phyloP scores from a whole-genome alignment of 2,113 vertebrate species.

The Lagopus leucura region DNA sequence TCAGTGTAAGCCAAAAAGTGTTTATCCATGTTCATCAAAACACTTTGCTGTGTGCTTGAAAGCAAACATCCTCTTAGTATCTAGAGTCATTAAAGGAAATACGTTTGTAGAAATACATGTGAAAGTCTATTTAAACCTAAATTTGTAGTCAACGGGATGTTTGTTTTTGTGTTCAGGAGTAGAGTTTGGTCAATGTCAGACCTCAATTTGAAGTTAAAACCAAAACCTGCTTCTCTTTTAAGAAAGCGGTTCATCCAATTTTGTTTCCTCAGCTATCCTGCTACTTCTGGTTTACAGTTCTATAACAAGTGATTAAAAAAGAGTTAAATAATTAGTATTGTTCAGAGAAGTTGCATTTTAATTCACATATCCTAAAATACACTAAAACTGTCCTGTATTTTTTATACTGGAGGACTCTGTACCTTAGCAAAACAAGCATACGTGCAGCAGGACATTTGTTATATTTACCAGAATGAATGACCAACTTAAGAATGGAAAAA shows the following conservation, averaged over 20 bases:
- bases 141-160: not conserved
- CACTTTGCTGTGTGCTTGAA: not conserved
- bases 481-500: slow-evolving; percentile 52
- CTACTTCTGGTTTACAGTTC: slow-evolving; percentile 24
- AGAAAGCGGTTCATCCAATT: slow-evolving; percentile 8
- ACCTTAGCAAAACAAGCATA: slow-evolving; percentile 53
- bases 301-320: slow-evolving; percentile 40
- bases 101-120: not conserved
- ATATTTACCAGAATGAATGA: slow-evolving; percentile 58
- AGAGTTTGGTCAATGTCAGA: not conserved
- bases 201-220: not conserved
- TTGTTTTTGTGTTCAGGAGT: not conserved
- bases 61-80: not conserved
- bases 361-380: slow-evolving; percentile 48
- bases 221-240: not conserved
- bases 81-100: not conserved
- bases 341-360: slow-evolving; percentile 53
- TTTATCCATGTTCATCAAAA: slow-evolving; percentile 30
- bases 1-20: not conserved
- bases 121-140: not conserved
- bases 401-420: slow-evolving; percentile 31
- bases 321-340: slow-evolving; percentile 31
- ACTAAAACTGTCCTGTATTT: slow-evolving; percentile 48
- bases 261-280: slow-evolving; percentile 41
- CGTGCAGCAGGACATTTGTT: slow-evolving; percentile 64